Conservation (phyloP, 2,888 invertebrate species). For the Eucriotettix oculatus region DNA sequence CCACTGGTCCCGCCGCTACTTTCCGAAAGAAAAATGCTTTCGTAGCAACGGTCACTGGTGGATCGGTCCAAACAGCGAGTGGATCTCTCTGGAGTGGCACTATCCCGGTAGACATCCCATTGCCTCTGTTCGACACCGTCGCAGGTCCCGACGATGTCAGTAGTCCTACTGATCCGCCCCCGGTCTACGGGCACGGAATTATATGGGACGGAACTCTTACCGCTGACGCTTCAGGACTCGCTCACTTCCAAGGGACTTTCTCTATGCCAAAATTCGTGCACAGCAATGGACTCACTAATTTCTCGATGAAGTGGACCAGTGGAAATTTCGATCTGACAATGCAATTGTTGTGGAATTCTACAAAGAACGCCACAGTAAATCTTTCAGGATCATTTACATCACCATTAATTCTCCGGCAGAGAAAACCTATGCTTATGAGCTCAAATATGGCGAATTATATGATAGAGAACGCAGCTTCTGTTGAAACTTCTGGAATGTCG, state of each 20-base stretch:
- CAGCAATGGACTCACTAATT: background rate
- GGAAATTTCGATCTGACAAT: background rate
- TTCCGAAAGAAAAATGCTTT: background rate
- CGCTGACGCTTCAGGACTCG: background rate
- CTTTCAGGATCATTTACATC: background rate
- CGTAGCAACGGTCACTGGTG: background rate
- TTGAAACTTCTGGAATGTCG: background rate
- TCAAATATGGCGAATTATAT: background rate
- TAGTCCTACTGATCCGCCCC: background rate
- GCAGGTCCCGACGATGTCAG: background rate
- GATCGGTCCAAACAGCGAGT: background rate
- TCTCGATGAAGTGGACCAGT: background rate
- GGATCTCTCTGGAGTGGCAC: constrained; percentile 7
- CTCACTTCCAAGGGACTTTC: background rate
- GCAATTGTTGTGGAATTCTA: background rate
- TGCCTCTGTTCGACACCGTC: constrained; percentile 6
- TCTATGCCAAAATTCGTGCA: background rate
- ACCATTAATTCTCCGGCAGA: background rate
- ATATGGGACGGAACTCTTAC: background rate
- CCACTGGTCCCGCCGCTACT: background rate
- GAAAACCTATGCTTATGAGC: background rate
- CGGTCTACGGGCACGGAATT: background rate
- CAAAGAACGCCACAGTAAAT: background rate
- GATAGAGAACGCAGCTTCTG: background rate
- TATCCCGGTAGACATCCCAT: constrained; percentile 7